Percentiles rank a stretch among this genome's conserved stretches.
phyloP scores from a whole-genome alignment of 2,888 invertebrate genomes.

The Xestia ashworthii region DNA sequence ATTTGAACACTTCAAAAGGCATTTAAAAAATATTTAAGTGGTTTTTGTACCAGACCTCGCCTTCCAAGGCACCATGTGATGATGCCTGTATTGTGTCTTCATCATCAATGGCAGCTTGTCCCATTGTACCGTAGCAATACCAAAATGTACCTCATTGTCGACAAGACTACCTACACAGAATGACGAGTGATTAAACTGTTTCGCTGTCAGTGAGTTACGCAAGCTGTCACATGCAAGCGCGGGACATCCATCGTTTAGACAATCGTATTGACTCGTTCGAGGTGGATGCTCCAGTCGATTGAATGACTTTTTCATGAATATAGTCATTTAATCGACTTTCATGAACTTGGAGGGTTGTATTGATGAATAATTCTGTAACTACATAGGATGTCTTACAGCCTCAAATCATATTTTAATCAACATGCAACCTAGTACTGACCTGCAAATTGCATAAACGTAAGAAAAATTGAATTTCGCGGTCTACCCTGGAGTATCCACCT shows the following conservation, averaged over 20 bases:
- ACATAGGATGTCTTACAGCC: too few relatives aligned
- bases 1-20: too few relatives aligned
- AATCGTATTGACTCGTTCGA: background rate
- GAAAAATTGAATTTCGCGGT: too few relatives aligned
- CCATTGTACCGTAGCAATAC: background rate
- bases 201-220: constrained; percentile 4
- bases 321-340: too few relatives aligned
- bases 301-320: too few relatives aligned
- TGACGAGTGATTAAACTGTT: constrained; percentile 14
- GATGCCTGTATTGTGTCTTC: background rate
- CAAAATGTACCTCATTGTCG: background rate
- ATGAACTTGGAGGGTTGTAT: too few relatives aligned
- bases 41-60: background rate
- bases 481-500: too few relatives aligned
- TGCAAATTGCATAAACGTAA: too few relatives aligned
- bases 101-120: background rate
- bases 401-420: too few relatives aligned
- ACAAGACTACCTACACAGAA: background rate
- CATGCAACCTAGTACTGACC: too few relatives aligned
- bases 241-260: constrained; percentile 9
- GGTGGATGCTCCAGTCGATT: too few relatives aligned
- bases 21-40: background rate
- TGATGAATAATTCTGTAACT: too few relatives aligned
- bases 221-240: constrained; percentile 22
- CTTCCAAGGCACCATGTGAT: background rate